These are phyloP conservation scores for Anagrus nilaparvatae DNA, from an alignment of 1,140 invertebrate species.

Conservation along the genomic window DNA sequence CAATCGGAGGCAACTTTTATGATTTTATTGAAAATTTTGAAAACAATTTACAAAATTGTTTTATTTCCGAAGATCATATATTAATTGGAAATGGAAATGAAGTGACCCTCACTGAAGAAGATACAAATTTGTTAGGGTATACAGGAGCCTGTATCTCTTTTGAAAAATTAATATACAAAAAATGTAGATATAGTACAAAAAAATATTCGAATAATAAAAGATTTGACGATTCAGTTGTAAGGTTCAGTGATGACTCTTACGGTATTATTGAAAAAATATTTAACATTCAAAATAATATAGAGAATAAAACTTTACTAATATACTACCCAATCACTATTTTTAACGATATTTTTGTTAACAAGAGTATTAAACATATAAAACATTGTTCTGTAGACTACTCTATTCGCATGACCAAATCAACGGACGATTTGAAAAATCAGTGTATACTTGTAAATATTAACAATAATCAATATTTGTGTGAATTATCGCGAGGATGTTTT, in stretches of 20 bases:
- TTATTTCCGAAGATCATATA: not conserved
- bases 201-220: conserved; percentile 9
- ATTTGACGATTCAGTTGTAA: conserved; percentile 12
- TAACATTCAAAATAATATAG: not conserved
- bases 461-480: not conserved
- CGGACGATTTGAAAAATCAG: not conserved
- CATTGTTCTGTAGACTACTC: not conserved
- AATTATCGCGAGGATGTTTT: not conserved
- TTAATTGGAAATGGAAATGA: conserved; percentile 1
- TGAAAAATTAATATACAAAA: conserved; percentile 11
- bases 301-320: conserved; percentile 9
- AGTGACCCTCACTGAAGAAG: conserved; percentile 1
- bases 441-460: conserved; percentile 3
- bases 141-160: not conserved
- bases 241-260: not conserved
- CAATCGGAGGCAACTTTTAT: conserved; percentile 1
- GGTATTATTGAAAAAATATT: conserved; percentile 8
- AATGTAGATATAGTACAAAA: conserved; percentile 5
- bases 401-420: not conserved
- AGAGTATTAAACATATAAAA: not conserved
- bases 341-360: not conserved
- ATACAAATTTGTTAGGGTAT: not conserved
- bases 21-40: conserved; percentile 10
- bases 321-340: not conserved
- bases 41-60: conserved; percentile 4